A percentile compares a stretch with the other conserved stretches of the same genome.
Evolutionary conservation across 37 sponge, comb jelly and placozoan genomes (phyloP).

Genomic region (Geodia barretti): DNA sequence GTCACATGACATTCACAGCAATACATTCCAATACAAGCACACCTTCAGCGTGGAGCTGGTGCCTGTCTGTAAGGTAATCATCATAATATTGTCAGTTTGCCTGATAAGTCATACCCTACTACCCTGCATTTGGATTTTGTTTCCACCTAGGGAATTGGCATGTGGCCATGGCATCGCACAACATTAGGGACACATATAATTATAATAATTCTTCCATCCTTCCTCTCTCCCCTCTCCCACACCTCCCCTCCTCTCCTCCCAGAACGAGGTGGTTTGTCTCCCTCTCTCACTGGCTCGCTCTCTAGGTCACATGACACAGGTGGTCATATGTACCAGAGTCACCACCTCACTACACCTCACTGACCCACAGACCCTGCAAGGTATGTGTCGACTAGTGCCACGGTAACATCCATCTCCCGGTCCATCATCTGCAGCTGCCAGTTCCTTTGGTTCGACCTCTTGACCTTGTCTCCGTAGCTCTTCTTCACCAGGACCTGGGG

Average conservation of each 20-base stretch:
- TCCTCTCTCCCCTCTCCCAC: too few species aligned
- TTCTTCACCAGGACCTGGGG: slow-evolving; percentile 95
- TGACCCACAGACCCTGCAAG: slow-evolving; percentile 83
- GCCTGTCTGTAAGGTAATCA: slow-evolving; percentile 78
- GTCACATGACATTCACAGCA: slow-evolving; percentile 94
- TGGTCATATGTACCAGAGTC: slow-evolving; percentile 73
- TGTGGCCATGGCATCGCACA: background rate
- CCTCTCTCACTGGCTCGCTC: slow-evolving; percentile 73
- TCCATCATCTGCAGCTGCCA: slow-evolving; percentile 88
- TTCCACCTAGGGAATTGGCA: too few species aligned
- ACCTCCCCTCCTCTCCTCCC: background rate
- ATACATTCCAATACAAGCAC: slow-evolving; percentile 95
- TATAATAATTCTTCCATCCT: too few species aligned
- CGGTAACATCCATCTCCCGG: slow-evolving; percentile 36
- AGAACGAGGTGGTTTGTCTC: slow-evolving; percentile 91
- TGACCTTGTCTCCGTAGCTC: slow-evolving; percentile 86
- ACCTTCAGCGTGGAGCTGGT: slow-evolving; percentile 96
- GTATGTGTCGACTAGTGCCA: slow-evolving; percentile 25
- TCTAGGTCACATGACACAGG: slow-evolving; percentile 84
- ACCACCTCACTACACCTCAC: slow-evolving; percentile 77
- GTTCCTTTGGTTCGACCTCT: slow-evolving; percentile 77
- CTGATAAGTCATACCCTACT: too few species aligned
- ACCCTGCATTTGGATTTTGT: too few species aligned
- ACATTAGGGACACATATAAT: too few species aligned
- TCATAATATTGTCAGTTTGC: background rate